phyloP scores from a whole-genome alignment of 2,888 invertebrate genomes.

The Elysia crispata region DNA sequence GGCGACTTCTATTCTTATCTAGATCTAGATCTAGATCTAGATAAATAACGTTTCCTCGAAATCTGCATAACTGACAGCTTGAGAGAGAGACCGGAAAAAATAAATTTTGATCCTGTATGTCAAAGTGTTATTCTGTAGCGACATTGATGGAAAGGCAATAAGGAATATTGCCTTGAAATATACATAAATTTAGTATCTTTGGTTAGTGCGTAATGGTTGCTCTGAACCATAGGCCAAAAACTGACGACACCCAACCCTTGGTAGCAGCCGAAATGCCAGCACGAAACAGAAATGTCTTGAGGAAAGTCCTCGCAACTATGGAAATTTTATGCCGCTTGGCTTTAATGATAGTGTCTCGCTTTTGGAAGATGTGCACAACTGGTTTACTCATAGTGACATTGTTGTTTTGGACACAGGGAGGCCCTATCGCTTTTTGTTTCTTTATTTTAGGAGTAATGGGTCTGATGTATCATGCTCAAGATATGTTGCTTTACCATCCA shows the following conservation, averaged over 20 bases:
- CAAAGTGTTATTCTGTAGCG: too few relatives aligned
- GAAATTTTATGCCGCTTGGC: conserved; percentile 56
- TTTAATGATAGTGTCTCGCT: conserved; percentile 80
- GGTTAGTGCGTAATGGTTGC: too few relatives aligned
- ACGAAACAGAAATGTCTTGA: conserved; percentile 43
- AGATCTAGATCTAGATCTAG: too few relatives aligned
- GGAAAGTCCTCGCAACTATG: conserved; percentile 52
- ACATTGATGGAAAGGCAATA: too few relatives aligned
- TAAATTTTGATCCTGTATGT: too few relatives aligned
- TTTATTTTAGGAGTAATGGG: conserved; percentile 84
- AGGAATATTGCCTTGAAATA: too few relatives aligned
- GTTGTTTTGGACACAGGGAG: conserved; percentile 90
- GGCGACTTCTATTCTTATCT: too few relatives aligned
- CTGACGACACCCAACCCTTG: conserved; percentile 18
- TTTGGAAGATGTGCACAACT: conserved; percentile 88
- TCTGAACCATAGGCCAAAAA: conserved; percentile 15
- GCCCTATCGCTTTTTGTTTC: conserved; percentile 84
- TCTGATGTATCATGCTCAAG: conserved; percentile 88
- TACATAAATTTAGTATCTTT: too few relatives aligned
- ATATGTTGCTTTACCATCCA: conserved; percentile 88
- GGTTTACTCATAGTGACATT: conserved; percentile 85
- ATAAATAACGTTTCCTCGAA: too few relatives aligned
- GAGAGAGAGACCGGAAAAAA: too few relatives aligned
- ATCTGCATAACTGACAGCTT: too few relatives aligned
- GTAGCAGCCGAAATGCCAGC: conserved; percentile 43